Base-by-base conservation (phyloP, 2,888 invertebrate genomes). In the Cremastinae sp. region DNA sequence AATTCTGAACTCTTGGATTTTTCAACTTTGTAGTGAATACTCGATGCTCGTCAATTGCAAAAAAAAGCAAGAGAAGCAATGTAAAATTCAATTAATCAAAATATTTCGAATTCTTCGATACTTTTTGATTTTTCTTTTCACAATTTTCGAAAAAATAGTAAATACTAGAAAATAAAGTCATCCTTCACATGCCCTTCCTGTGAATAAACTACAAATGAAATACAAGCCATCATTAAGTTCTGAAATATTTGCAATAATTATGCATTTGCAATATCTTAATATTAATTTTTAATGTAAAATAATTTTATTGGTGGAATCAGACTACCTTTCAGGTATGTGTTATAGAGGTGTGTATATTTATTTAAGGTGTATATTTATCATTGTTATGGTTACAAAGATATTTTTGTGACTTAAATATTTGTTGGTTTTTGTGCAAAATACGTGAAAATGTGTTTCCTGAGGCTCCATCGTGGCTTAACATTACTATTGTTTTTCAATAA, bases 171-270 rank as follows among this genome's bases (percentile, higher is more conserved):
- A 34, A 20, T 1, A 49, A n/a, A 36, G 12, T 12, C 20, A 34
- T 34, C 34, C 18, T 53, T 34, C 18, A 45, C 54, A 45, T 38
- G 49, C 36, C 34, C 51, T 38, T 71, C 28, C 14, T 5, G 9
- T 43, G 36, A 54, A 54, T 38, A 14, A 59, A 49, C 65, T 65
- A 75, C 65, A 16, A 54, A 28, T 36, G 22, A 45, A 38, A 45
- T 70, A 61, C 18, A 66, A 66, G 54, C 71, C 18, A 71, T 47
- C 59, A 41, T 65, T 28, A 47, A 22, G 38, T 3, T 71, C 12
- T 53, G 41, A 36, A 61, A 54, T 65, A 38, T 16, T 62, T 45
- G 43, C 34, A 28, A 47, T n/a, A n/a, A n/a, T 45, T 54, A 53
- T 54, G 54, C 68, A 61, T 28, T 5, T 36, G 36, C 10, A 20